phyloP scores from a whole-genome alignment of 2,113 vertebrate species.

The Hyla sarda region DNA sequence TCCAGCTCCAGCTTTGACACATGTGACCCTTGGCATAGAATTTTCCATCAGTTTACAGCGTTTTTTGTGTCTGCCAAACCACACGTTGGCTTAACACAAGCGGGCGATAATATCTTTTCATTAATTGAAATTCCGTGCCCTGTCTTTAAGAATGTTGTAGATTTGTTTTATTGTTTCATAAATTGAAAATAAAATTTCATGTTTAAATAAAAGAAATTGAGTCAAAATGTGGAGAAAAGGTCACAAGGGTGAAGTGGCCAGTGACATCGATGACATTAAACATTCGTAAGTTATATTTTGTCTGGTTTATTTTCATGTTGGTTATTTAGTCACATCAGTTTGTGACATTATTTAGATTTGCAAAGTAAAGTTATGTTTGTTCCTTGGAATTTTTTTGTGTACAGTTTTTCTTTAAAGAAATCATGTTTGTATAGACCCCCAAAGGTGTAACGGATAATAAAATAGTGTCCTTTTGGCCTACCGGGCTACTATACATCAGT shows the following conservation, averaged over 20 bases:
- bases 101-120: constrained; percentile 23
- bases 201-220: not conserved
- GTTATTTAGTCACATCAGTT: too few species aligned
- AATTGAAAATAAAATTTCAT: not conserved
- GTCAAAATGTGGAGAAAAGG: not conserved
- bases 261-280: not conserved
- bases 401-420: too few species aligned
- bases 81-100: constrained; percentile 21
- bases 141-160: not conserved
- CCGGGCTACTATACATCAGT: too few species aligned
- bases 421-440: too few species aligned
- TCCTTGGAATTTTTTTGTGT: too few species aligned
- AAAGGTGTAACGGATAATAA: too few species aligned
- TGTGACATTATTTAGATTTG: too few species aligned
- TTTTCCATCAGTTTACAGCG: constrained; percentile 30
- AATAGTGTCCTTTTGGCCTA: too few species aligned
- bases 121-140: constrained; percentile 34
- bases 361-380: too few species aligned
- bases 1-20: not conserved
- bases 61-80: constrained; percentile 24
- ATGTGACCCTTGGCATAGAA: constrained; percentile 17
- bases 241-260: not conserved
- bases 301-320: too few species aligned
- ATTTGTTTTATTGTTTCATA: constrained; percentile 35
- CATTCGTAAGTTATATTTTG: too few species aligned